phyloP scores from a whole-genome alignment of 1,140 invertebrate genomes.

The Drosophila mojavensis region DNA sequence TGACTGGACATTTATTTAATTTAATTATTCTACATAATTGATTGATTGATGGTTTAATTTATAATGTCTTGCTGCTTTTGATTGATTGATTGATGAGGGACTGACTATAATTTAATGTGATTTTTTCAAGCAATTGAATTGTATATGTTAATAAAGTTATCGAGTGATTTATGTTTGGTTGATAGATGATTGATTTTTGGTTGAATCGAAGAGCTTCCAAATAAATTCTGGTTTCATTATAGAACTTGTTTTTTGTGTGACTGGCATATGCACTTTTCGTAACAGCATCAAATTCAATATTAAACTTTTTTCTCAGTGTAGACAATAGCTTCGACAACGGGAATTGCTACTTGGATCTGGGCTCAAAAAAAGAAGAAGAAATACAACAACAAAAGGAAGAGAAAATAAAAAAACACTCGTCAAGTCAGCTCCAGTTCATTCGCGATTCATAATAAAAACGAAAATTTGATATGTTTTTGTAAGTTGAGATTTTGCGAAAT shows the following conservation, averaged over 20 bases:
- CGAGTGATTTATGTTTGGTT: too few species aligned
- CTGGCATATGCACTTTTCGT: not conserved
- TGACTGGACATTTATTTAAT: too few species aligned
- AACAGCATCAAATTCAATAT: not conserved
- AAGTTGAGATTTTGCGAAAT: slow-evolving; percentile 76
- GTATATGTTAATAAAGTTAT: too few species aligned
- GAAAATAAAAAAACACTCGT: slow-evolving; percentile 23
- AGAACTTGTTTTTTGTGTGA: too few species aligned
- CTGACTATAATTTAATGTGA: not conserved
- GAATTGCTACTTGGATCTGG: slow-evolving; percentile 29
- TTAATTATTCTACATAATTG: too few species aligned
- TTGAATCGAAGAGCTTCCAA: not conserved
- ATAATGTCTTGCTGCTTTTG: not conserved
- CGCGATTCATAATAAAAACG: slow-evolving; percentile 78
- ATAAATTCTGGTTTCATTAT: not conserved
- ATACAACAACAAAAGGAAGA: not conserved
- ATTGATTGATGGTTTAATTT: too few species aligned
- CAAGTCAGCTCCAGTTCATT: slow-evolving; percentile 58
- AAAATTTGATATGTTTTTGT: slow-evolving; percentile 80
- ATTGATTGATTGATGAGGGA: not conserved
- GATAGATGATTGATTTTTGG: not conserved
- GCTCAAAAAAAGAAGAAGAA: slow-evolving; percentile 5
- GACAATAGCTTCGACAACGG: slow-evolving; percentile 3
- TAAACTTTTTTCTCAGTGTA: slow-evolving; percentile 15
- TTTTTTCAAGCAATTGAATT: not conserved